A percentile compares a stretch with the other conserved stretches of the same genome.
Conservation (phyloP, 1,140 invertebrate genomes). For the Dolichoris vasculosae region DNA sequence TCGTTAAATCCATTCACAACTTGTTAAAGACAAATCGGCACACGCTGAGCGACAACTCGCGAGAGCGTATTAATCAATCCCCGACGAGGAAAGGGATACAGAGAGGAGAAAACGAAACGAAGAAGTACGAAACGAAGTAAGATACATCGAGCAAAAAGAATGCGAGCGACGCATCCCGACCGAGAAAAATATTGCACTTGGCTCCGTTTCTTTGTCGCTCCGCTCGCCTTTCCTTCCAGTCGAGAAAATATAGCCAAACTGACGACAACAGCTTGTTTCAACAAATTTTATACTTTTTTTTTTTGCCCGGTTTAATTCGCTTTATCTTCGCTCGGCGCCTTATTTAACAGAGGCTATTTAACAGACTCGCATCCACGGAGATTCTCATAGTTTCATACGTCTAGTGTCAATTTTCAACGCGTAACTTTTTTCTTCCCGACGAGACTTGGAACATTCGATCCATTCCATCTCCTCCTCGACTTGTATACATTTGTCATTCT, state of each 20-base stretch:
- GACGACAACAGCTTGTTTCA: conserved; percentile 1
- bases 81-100: neutral
- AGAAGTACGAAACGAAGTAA: neutral
- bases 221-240: neutral
- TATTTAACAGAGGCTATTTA: neutral
- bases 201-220: neutral
- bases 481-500: neutral
- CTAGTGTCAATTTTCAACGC: neutral
- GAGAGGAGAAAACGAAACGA: neutral
- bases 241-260: neutral
- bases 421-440: neutral
- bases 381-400: neutral
- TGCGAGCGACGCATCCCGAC: neutral
- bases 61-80: conserved; percentile 39
- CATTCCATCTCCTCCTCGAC: too few species aligned
- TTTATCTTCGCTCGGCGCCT: neutral
- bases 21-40: conserved; percentile 36
- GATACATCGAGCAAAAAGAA: neutral
- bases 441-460: neutral
- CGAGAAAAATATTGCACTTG: conserved; percentile 30
- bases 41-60: neutral
- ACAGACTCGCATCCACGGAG: neutral
- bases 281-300: conserved; percentile 1
- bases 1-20: conserved; percentile 31
- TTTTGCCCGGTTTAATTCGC: neutral